Conservation (phyloP, 1,140 invertebrate species). For the Araneus ventricosus region DNA sequence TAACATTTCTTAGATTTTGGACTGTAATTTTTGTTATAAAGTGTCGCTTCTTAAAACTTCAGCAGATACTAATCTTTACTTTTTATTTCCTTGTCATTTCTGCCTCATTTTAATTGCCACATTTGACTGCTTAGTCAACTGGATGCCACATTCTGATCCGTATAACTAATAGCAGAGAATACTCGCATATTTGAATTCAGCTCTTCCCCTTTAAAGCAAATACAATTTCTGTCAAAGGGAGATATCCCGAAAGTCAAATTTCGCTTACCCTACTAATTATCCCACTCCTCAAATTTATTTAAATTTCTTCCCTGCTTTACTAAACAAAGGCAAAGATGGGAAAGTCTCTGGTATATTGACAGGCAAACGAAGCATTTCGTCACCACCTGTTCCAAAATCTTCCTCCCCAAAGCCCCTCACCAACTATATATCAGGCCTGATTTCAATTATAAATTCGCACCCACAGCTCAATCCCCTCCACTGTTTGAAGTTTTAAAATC, state of each 20-base stretch:
- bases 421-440: no score
- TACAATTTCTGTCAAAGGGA: neutral
- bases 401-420: neutral
- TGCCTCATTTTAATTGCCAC: no score
- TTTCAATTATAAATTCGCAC: constrained; percentile 42
- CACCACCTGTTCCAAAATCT: neutral
- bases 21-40: no score
- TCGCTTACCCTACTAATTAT: neutral
- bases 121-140: no score
- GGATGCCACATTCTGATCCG: no score
- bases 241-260: neutral
- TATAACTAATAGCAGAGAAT: no score
- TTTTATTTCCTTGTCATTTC: no score
- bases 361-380: neutral
- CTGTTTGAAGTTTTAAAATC: constrained; percentile 65
- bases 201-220: neutral
- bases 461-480: neutral
- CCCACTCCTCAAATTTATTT: neutral
- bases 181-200: no score
- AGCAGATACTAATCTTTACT: no score
- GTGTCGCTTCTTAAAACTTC: no score
- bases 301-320: neutral
- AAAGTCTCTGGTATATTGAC: neutral
- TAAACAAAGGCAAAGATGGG: neutral
- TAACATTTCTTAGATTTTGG: no score